These are phyloP conservation scores for Sebastes vulpes DNA, from an alignment of 2,797 vertebrate genomes.

Conservation along the genomic window DNA sequence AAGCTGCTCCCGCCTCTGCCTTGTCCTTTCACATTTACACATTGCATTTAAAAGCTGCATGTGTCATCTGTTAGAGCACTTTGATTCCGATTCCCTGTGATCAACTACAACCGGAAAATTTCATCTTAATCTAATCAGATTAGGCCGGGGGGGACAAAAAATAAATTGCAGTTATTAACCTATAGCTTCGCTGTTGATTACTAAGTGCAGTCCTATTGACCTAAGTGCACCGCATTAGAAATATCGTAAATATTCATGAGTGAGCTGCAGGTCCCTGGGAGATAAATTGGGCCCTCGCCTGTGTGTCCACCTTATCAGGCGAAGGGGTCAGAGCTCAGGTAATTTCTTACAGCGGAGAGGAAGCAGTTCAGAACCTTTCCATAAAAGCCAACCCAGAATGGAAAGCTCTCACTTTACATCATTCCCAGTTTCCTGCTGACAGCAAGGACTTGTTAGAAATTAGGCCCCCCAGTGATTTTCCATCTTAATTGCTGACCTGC, in stretches of 20 bases:
- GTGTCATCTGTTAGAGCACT: constrained; percentile 5
- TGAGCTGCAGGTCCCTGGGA: constrained; percentile 11
- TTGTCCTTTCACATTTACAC: constrained; percentile 38
- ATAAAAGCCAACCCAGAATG: constrained; percentile 34
- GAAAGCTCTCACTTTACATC: constrained; percentile 42
- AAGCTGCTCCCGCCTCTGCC: constrained; percentile 7
- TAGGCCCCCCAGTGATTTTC: neutral
- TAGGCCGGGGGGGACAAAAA: constrained; percentile 31
- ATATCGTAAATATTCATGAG: constrained; percentile 73
- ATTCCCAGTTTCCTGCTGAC: constrained; percentile 37
- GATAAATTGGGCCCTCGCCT: constrained; percentile 47
- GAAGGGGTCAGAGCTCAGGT: constrained; percentile 54
- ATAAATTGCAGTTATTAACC: constrained; percentile 61
- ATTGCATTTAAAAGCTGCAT: constrained; percentile 20
- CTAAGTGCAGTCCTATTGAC: constrained; percentile 50
- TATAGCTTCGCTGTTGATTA: constrained; percentile 52
- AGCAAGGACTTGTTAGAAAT: constrained; percentile 34
- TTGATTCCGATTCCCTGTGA: constrained; percentile 11
- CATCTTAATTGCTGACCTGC: constrained; percentile 8
- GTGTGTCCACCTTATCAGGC: constrained; percentile 56
- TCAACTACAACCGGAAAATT: constrained; percentile 3
- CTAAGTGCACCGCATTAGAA: constrained; percentile 28
- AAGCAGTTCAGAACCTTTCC: constrained; percentile 41
- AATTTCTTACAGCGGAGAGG: constrained; percentile 37
- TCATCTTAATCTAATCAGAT: constrained; percentile 40